Percentiles rank a stretch among this genome's conserved stretches.
phyloP scores from a whole-genome alignment of 2,113 vertebrate species.

The Phyllopteryx taeniolatus region DNA sequence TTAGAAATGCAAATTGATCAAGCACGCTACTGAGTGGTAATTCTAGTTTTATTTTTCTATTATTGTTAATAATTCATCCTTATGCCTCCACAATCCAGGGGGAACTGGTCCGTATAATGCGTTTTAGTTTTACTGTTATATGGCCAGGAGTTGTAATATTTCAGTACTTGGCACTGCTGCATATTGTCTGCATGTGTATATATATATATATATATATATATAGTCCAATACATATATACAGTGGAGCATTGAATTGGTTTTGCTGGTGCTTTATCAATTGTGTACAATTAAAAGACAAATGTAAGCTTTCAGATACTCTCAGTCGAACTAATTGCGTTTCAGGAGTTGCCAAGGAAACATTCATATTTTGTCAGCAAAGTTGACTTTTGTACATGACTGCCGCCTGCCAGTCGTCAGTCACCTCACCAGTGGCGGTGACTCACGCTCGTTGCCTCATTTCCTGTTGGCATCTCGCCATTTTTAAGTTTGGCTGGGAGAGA shows the following conservation, averaged over 20 bases:
- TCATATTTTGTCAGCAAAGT: slow-evolving; percentile 8
- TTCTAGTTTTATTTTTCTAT: background rate
- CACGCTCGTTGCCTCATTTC: slow-evolving; percentile 12
- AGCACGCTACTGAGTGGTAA: background rate
- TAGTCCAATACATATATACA: background rate
- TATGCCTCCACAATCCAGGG: slow-evolving; percentile 7
- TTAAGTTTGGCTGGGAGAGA: slow-evolving; percentile 15
- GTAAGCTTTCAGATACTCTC: background rate
- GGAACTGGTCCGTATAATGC: slow-evolving; percentile 11
- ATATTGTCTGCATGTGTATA: background rate
- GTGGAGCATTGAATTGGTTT: background rate
- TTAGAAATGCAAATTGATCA: no score
- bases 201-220: no score
- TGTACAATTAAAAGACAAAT: background rate
- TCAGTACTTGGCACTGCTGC: background rate
- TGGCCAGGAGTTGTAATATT: background rate
- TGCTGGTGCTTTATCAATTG: background rate
- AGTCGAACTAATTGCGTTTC: background rate
- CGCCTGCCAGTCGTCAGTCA: slow-evolving; percentile 25
- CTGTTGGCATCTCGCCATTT: slow-evolving; percentile 21
- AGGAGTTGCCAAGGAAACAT: background rate
- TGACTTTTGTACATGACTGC: slow-evolving; percentile 14
- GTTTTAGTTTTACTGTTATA: slow-evolving; percentile 11
- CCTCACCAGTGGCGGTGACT: slow-evolving; percentile 8
- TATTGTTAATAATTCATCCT: background rate